phyloP scores from a whole-genome alignment of 2,797 vertebrate genomes.

The Pseudomugil tenellus region DNA sequence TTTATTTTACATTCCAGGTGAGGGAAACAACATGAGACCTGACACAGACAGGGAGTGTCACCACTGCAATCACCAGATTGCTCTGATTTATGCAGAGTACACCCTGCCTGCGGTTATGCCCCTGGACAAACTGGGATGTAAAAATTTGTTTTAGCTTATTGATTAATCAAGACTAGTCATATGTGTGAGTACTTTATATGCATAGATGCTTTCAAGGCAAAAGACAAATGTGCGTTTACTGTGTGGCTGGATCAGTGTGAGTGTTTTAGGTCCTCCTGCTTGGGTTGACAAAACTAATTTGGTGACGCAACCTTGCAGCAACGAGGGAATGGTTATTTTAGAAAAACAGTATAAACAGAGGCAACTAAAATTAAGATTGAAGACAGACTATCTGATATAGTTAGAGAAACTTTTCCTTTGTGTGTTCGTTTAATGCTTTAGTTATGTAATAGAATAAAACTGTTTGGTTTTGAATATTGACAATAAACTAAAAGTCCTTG shows the following conservation, averaged over 20 bases:
- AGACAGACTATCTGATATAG: constrained; percentile 5
- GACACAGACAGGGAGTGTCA: constrained; percentile 47
- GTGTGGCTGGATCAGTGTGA: constrained; percentile 32
- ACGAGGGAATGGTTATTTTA: constrained; percentile 31
- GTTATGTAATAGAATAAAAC: background rate
- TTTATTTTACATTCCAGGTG: constrained; percentile 71
- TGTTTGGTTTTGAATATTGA: background rate
- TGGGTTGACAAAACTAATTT: constrained; percentile 44
- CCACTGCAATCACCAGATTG: constrained; percentile 79
- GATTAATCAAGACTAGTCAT: constrained; percentile 79
- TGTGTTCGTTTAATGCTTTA: background rate
- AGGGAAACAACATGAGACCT: constrained; percentile 71
- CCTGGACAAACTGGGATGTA: constrained; percentile 70
- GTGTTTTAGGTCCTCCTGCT: constrained; percentile 13
- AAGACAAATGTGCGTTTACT: constrained; percentile 48
- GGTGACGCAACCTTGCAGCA: constrained; percentile 49
- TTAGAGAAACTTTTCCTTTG: background rate
- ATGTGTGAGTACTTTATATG: constrained; percentile 60
- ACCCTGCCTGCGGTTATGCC: constrained; percentile 68
- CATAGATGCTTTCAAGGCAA: constrained; percentile 47
- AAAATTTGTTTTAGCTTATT: constrained; percentile 84
- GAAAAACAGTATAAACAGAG: constrained; percentile 3
- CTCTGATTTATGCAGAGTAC: constrained; percentile 80
- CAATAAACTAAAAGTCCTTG: background rate
- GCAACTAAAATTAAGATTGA: constrained; percentile 16